phyloP scores from a whole-genome alignment of 2,888 invertebrate species.

The Anagyrus pseudococci region DNA sequence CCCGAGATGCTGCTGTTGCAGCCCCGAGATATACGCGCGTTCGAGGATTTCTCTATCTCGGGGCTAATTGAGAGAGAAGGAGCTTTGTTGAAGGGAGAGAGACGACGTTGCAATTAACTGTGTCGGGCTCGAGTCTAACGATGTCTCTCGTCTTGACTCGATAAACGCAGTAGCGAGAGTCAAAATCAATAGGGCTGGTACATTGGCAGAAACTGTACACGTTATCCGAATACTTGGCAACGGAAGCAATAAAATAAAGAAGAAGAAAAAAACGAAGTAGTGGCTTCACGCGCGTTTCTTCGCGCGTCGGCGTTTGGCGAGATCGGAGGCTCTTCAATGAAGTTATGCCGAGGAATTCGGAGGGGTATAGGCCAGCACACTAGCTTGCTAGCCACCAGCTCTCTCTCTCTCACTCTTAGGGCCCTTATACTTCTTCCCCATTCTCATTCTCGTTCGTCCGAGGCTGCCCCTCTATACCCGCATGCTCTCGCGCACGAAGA shows the following conservation, averaged over 20 bases:
- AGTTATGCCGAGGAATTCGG: conserved; percentile 46
- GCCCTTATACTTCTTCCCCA: background rate
- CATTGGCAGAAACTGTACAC: too few relatives aligned
- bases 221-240: too few relatives aligned
- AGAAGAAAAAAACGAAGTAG: background rate
- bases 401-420: conserved; percentile 24
- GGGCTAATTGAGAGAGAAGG: too few relatives aligned
- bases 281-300: background rate
- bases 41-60: background rate
- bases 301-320: background rate
- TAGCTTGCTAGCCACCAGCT: conserved; percentile 2
- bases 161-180: too few relatives aligned
- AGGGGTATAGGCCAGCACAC: conserved; percentile 25
- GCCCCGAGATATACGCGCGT: too few relatives aligned
- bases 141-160: too few relatives aligned
- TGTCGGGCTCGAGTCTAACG: too few relatives aligned
- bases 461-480: conserved; percentile 33
- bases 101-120: too few relatives aligned
- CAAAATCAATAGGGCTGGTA: too few relatives aligned
- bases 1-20: too few relatives aligned
- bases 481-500: background rate
- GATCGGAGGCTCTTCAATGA: conserved; percentile 36
- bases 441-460: conserved; percentile 37
- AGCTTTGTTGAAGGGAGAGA: too few relatives aligned
- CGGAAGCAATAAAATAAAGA: background rate